Conservation (phyloP, 2,797 vertebrate species). For the Eulemur rubriventer region DNA sequence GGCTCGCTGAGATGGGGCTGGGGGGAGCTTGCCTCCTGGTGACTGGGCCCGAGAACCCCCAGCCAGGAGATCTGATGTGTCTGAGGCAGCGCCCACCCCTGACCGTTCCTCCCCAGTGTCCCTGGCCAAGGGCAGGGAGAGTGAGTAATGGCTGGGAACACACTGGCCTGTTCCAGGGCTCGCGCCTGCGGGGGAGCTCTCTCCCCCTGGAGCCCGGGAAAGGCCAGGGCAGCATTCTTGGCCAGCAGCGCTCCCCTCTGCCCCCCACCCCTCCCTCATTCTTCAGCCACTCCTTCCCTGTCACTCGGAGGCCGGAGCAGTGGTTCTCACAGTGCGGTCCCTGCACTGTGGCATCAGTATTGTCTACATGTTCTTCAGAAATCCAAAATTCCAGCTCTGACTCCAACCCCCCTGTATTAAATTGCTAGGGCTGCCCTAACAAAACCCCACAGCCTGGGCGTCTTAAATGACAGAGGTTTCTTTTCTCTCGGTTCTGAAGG, state of each 20-base stretch:
- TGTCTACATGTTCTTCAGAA: neutral
- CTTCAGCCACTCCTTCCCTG: neutral
- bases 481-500: neutral
- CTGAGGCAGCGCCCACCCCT: neutral
- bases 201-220: neutral
- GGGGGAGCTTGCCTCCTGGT: neutral
- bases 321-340: neutral
- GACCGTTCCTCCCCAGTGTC: neutral
- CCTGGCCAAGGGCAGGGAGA: neutral
- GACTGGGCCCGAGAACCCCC: neutral
- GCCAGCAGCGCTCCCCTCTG: neutral
- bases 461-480: neutral
- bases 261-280: neutral
- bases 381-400: too few species aligned
- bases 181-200: neutral
- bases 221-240: neutral
- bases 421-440: too few species aligned
- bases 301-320: neutral
- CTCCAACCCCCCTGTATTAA: fast-evolving
- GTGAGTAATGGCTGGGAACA: neutral
- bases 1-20: neutral
- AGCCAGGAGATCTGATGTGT: neutral
- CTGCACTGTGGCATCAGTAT: fast-evolving
- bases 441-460: fast-evolving
- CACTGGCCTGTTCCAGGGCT: neutral